Evolutionary conservation across 2,797 vertebrate species (phyloP), one percentile per base, ranked within the genome.

Genomic region (Cheirogaleus major): DNA sequence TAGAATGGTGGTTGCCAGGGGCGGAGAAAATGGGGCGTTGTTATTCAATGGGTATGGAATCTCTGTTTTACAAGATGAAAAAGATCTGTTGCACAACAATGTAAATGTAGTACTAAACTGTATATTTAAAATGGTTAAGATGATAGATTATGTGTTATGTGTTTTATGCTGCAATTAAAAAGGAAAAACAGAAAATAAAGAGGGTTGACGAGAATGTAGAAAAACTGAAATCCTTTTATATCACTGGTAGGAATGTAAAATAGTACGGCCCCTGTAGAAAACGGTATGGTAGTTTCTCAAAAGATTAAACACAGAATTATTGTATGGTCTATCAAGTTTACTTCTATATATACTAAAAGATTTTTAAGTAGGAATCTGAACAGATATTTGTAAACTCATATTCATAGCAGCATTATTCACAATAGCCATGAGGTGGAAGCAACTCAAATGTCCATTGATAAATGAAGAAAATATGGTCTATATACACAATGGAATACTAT

Each of bases 301-400:
- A 61, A 86, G 41, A 82, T 41, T 78, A 81, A 87, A 87, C 59
- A 83, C 1, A 96, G 32, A 87, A 93, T 81, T 91, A 75, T 50
- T 50, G 45, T 55, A 38, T 38, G 32, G 85, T 48, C 35, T 61
- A 94, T 35, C 92, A 70, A 91, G 50, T 87, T 35, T 83, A 81
- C 18, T 59, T 81, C 30, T 27, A 50, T 14, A 59, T 45, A 63
- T 15, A 61, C 23, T 52, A 87, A 81, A 82, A 70, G 52, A 55
- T 70, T 61, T 69, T 59, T 61, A 91, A 96, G 79, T 32, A 87
- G 30, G 43, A 75, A 81, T 9, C 17, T 87, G 87, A 91, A 82
- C 43, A 83, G 48, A 13, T 91, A 93, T 69, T 61, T 82, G 30
- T 91, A 76, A 18, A 89, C 23, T n/a, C 57, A 69, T 45, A 59